Conservation (phyloP, 2,113 vertebrate genomes). For the Ursus arctos region DNA sequence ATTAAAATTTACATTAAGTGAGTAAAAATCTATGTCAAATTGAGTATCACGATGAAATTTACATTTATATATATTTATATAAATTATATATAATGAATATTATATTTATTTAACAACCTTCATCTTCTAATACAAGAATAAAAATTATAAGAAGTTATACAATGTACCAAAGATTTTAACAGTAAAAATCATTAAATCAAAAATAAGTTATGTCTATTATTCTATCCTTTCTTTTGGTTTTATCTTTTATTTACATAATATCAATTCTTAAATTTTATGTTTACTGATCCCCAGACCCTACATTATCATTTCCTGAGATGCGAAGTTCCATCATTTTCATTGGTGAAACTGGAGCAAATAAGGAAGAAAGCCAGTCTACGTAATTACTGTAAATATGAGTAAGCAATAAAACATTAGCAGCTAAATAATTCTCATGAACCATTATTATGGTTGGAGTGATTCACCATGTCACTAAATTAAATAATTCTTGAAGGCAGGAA, state of each 20-base stretch:
- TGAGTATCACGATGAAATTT: not conserved
- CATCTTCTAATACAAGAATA: not conserved
- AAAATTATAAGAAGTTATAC: conserved; percentile 36
- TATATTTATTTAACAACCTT: not conserved
- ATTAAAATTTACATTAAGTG: conserved; percentile 26
- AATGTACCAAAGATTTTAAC: not conserved
- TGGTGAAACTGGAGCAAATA: not conserved
- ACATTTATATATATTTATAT: not conserved
- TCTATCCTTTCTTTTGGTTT: not conserved
- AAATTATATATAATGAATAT: too few species aligned
- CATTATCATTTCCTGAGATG: not conserved
- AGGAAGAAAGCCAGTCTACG: not conserved
- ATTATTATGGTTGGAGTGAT: not conserved
- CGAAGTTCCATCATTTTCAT: not conserved
- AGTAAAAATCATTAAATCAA: not conserved
- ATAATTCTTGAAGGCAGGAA: not conserved
- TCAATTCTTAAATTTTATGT: not conserved
- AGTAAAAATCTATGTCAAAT: conserved; percentile 15
- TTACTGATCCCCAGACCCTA: not conserved
- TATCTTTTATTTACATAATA: not conserved
- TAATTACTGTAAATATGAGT: not conserved
- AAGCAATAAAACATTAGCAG: not conserved
- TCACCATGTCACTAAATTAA: not conserved
- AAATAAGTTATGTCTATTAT: not conserved
- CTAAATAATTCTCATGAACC: not conserved